A percentile compares a stretch with the other conserved stretches of the same genome.
Conservation (phyloP, 2,888 invertebrate species). For the Lycia hirtaria region DNA sequence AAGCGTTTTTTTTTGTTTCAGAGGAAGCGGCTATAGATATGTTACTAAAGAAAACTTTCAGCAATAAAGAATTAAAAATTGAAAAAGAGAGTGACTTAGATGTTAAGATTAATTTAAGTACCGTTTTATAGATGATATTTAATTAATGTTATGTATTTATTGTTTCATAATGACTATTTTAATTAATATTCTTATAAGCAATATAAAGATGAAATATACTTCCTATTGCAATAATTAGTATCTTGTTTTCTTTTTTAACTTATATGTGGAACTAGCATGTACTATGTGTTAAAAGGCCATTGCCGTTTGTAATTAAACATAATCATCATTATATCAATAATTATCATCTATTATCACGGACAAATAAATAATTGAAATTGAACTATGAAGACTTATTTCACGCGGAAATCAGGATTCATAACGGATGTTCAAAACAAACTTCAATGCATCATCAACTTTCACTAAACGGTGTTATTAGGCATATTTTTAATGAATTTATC, state of each 20-base stretch:
- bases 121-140: slow-evolving; percentile 53
- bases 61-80: slow-evolving; percentile 80
- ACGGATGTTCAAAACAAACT: too few relatives aligned
- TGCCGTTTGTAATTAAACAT: too few relatives aligned
- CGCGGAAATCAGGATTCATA: too few relatives aligned
- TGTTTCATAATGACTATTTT: slow-evolving; percentile 55
- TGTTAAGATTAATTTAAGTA: slow-evolving; percentile 73
- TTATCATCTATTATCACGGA: too few relatives aligned
- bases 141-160: slow-evolving; percentile 53
- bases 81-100: slow-evolving; percentile 77
- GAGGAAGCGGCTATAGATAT: slow-evolving; percentile 87
- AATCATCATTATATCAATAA: too few relatives aligned
- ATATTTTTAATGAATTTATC: too few relatives aligned
- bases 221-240: slow-evolving; percentile 22
- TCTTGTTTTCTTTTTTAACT: neutral
- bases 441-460: too few relatives aligned
- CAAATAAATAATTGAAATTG: too few relatives aligned
- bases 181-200: slow-evolving; percentile 62
- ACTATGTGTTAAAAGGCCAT: too few relatives aligned
- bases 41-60: slow-evolving; percentile 85
- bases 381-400: too few relatives aligned
- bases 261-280: too few relatives aligned
- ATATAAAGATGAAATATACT: slow-evolving; percentile 46
- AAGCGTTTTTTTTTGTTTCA: slow-evolving; percentile 57
- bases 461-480: too few relatives aligned